Base-by-base conservation (phyloP, 2,113 vertebrate genomes). In the Semnornis frantzii region DNA sequence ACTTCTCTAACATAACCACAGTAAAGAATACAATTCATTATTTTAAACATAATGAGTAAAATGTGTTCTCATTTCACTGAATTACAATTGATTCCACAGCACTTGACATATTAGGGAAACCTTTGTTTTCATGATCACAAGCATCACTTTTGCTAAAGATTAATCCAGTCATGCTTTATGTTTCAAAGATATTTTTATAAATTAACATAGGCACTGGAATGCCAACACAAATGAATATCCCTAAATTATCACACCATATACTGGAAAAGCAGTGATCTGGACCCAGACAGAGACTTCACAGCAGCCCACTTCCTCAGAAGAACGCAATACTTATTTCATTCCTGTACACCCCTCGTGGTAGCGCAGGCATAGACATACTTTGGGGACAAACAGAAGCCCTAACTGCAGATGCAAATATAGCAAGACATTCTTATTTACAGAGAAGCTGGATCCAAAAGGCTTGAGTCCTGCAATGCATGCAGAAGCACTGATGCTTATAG, bases 11-110 rank as follows among this genome's bases (percentile, higher is more conserved):
- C 30, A n/a, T 33, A 85, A 82, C 50, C 54, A 65, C 59, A 70
- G 83, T 37, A 64, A 72, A 88, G 59, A 79, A 63, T 55, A 81
- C 17, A 33, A 89, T 59, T 75, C 74, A 58, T 63, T 73, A 52
- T 42, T 85, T 93, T 59, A 85, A 92, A 80, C 15, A n/a, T 27
- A 89, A 66, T 60, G 33, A 82, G 28, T 54, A 91, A 87, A 89
- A 85, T 39, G 9, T 81, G 73, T 58, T 91, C 31, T 62, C 1
- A 0, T 84, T 87, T 82, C 17, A 23, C 14, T 66, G 70, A 30
- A 34, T 18, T 64, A 25, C 55, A 52, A 6, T 21, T 63, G 74
- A 79, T 73, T 92, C 28, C 50, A 60, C 63, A 63, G 57, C 24
- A 55, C 16, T n/a, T 58, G 48, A 81, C 39, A 54, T 28, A 62